Evolutionary conservation across 1,140 invertebrate genomes (phyloP), one percentile per base, ranked within the genome.

Genomic region (Prorops nasuta): DNA sequence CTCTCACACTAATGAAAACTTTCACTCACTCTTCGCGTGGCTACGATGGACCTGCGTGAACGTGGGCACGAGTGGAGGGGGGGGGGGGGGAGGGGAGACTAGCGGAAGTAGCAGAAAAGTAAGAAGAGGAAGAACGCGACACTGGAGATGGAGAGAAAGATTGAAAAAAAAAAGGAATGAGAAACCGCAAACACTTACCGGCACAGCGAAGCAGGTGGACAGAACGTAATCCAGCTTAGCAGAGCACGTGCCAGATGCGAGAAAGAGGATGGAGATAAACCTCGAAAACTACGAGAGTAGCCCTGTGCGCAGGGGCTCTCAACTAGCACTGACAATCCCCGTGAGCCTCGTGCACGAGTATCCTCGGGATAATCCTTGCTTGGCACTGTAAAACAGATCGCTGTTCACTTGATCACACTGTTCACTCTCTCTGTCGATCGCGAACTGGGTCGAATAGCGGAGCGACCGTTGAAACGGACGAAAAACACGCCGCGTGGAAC

Each of bases 161-260:
- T 14, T 12, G 18, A 37, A 6, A 41, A 12, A 12, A 22, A 50
- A 17, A 24, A 16, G 3, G 32, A 10, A 42, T 37, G 14, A 16
- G 31, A 36, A 50, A 54, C 18, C 35, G 16, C 15, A 8, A 39
- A n/a, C n/a, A 74, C 73, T 74, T 72, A 76, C 71, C 72, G 69
- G 67, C 60, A 55, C 63, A 56, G 64, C 57, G 42, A 66, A 57
- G 46, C 60, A 63, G 44, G 58, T 68, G 18, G 67, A 54, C 39
- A 64, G 47, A 42, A 67, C 54, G 64, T 67, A 71, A 71, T 76
- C 71, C 71, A 74, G 71, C 56, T 72, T 72, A 64, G 21, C 17
- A 15, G 19, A 44, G 48, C 31, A 40, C 36, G 35, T 31, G 20
- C 37, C 38, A 22, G 6, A 35, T n/a, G 9, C 15, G 34, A n/a